These are phyloP conservation scores for Caenorhabditis sulstoni DNA, from an alignment of 2,888 invertebrate genomes.

Conservation along the genomic window DNA sequence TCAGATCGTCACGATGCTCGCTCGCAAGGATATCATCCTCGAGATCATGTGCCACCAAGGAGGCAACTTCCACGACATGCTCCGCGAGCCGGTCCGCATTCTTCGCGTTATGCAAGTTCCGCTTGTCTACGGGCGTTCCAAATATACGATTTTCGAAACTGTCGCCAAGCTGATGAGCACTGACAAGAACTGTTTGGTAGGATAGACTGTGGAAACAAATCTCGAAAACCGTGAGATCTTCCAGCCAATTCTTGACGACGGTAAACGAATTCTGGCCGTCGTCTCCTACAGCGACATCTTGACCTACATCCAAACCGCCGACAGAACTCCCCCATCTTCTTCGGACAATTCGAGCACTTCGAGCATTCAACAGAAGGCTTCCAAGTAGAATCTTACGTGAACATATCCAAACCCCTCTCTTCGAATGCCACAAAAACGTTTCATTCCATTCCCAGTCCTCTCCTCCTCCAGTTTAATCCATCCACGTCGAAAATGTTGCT, in stretches of 20 bases:
- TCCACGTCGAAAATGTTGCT: constrained; percentile 23
- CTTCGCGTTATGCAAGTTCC: constrained; percentile 51
- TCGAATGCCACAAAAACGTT: not conserved
- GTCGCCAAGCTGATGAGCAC: constrained; percentile 65
- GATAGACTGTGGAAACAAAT: not conserved
- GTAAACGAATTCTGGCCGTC: constrained; percentile 69
- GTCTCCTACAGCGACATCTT: constrained; percentile 77
- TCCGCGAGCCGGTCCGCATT: constrained; percentile 67
- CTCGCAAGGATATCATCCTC: constrained; percentile 71
- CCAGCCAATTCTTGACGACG: constrained; percentile 68
- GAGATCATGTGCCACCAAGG: constrained; percentile 68
- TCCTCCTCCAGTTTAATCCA: not conserved
- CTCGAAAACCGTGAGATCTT: constrained; percentile 23
- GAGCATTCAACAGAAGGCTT: constrained; percentile 24
- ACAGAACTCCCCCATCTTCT: constrained; percentile 45
- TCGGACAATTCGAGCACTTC: constrained; percentile 43
- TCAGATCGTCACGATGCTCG: constrained; percentile 65
- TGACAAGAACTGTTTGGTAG: constrained; percentile 64
- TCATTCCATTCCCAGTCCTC: constrained; percentile 1
- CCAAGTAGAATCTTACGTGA: constrained; percentile 37
- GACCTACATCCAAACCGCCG: constrained; percentile 70
- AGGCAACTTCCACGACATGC: constrained; percentile 66
- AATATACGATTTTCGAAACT: constrained; percentile 68
- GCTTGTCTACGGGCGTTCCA: constrained; percentile 53
- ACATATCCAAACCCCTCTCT: constrained; percentile 1